Conservation (phyloP, 2,888 invertebrate genomes). For the Lampropteryx suffumata region DNA sequence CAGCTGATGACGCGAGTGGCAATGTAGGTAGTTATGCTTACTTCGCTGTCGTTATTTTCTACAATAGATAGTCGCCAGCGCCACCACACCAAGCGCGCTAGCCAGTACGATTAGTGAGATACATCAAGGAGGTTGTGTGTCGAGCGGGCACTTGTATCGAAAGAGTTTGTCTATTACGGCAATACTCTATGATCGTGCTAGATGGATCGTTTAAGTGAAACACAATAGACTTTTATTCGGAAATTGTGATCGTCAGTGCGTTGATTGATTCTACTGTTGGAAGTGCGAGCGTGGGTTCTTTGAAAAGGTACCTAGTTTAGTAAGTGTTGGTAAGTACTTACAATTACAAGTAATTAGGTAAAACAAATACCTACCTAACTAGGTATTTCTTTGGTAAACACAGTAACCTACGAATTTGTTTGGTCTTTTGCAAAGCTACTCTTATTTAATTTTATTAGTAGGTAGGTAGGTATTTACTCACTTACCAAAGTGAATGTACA, state of each 20-base stretch:
- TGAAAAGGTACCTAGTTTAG: constrained; percentile 18
- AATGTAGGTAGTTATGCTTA: constrained; percentile 1
- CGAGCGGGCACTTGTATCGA: background rate
- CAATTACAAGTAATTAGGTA: no score
- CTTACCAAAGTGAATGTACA: no score
- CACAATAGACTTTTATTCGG: constrained; percentile 22
- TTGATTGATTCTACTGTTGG: constrained; percentile 5
- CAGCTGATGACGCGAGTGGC: constrained; percentile 13
- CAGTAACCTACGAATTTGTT: background rate
- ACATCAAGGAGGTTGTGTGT: constrained; percentile 11
- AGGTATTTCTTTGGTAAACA: constrained; percentile 23
- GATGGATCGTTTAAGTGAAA: constrained; percentile 15
- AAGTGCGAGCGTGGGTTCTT: constrained; percentile 3
- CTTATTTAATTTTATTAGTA: no score
- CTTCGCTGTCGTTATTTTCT: constrained; percentile 9
- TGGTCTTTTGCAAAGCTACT: constrained; percentile 3
- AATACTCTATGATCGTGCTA: background rate
- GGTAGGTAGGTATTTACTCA: no score
- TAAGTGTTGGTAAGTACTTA: no score
- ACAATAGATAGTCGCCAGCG: background rate
- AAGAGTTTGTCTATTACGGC: background rate
- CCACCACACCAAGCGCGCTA: background rate
- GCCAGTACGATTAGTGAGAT: constrained; percentile 16
- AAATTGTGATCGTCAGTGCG: constrained; percentile 17
- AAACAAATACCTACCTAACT: no score